These are phyloP conservation scores for Bos taurus DNA, from an alignment of 2,113 vertebrate genomes.

Conservation along the genomic window DNA sequence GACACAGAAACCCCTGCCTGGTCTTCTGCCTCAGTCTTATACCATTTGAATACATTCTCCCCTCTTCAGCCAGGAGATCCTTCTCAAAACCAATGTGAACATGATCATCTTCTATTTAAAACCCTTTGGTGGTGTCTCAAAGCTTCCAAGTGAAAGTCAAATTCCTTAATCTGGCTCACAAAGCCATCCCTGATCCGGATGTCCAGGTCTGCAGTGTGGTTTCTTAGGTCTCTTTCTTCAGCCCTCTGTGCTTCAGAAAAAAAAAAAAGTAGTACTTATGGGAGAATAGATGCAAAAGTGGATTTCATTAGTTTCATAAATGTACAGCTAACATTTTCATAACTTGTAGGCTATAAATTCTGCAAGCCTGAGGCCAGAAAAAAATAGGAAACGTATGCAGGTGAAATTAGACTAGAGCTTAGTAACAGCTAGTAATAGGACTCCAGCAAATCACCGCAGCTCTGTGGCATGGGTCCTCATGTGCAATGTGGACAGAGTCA, in stretches of 20 bases:
- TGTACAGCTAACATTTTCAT: not conserved
- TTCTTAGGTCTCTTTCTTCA: not conserved
- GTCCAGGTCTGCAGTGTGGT: accelerated
- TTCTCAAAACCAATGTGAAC: not conserved
- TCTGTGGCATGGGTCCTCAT: accelerated
- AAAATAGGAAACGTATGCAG: not conserved
- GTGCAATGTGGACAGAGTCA: accelerated
- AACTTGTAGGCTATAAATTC: not conserved
- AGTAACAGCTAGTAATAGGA: not conserved
- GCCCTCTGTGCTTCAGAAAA: too few species aligned
- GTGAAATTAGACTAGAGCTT: not conserved
- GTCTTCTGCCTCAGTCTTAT: too few species aligned
- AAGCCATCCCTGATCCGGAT: too few species aligned
- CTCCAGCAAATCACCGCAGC: too few species aligned
- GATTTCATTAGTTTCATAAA: not conserved
- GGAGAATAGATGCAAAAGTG: not conserved
- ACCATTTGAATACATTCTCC: not conserved
- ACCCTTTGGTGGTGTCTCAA: too few species aligned
- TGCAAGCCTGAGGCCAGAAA: not conserved
- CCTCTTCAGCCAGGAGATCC: not conserved
- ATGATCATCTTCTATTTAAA: not conserved
- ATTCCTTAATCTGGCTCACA: not conserved
- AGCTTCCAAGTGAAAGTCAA: not conserved
- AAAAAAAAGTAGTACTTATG: not conserved
- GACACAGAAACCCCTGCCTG: not conserved